Evolutionary conservation across 2,888 invertebrate species (phyloP), one percentile per base, ranked within the genome.

Genomic region (Drosophila dives): DNA sequence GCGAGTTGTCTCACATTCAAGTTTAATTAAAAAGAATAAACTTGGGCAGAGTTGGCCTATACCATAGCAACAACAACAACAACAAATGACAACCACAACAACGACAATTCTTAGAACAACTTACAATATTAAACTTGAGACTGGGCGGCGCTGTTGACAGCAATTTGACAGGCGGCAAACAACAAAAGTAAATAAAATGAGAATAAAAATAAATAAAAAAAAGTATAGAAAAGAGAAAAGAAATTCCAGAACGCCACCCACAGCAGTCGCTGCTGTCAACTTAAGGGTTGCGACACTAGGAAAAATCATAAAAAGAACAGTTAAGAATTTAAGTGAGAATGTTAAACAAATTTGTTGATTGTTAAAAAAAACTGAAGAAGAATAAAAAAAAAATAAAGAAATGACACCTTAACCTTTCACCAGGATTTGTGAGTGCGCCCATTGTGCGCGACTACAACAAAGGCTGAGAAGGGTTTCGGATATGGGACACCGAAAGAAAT

Each of bases 131-230:
- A 84, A 83, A 84, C 72, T 84, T 70, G 68, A 73, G 72, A 69
- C 67, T 62, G 75, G 62, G 74, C 75, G 10, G 63, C 38, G 72
- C 72, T 83, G 86, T 84, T 91, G 90, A 91, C 91, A 91, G 90
- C 90, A 90, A 90, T 91, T 91, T 91, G 90, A 90, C 90, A 90
- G 90, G 82, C 75, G 67, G 62, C 29, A 80, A 80, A 72, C 80
- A 82, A 72, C 69, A 71, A 71, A 58, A 71, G 55, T 59, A 72
- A 81, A 78, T 72, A 78, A 75, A 77, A 76, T 64, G 69, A 71
- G 65, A 75, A 82, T 72, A 77, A 68, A 54, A 72, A 68, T 65
- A 81, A 56, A 56, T 10, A 53, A 54, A 34, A 54, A 54, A 23
- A 64, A 34, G 29, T 6, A 29, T 29, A 32, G n/a, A 48, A 48